These are phyloP conservation scores for Epiblema foenella DNA, from an alignment of 2,888 invertebrate genomes.

Conservation along the genomic window DNA sequence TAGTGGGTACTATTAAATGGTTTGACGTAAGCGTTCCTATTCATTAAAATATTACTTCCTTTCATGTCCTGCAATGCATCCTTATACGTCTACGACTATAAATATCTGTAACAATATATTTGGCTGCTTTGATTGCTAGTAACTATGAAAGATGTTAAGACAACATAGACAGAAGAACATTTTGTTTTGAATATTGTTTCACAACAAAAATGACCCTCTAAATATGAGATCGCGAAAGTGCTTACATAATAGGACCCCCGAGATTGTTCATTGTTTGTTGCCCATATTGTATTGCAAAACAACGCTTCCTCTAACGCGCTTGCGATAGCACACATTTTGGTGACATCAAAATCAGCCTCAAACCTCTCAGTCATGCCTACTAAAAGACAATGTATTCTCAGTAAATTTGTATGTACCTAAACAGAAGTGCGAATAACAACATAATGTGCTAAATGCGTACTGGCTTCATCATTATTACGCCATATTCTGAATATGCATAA, in stretches of 20 bases:
- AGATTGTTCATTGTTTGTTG: constrained; percentile 45
- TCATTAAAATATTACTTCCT: background rate
- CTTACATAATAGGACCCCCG: constrained; percentile 34
- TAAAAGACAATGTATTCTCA: constrained; percentile 35
- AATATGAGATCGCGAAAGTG: constrained; percentile 3
- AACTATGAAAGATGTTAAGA: background rate
- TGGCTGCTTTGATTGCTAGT: too few species aligned
- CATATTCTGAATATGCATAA: constrained; percentile 11
- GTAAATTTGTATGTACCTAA: constrained; percentile 22
- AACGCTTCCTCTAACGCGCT: constrained; percentile 43
- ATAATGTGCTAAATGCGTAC: constrained; percentile 19
- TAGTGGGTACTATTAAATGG: background rate
- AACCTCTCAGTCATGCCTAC: constrained; percentile 3
- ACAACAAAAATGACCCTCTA: background rate
- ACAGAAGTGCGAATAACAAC: constrained; percentile 28
- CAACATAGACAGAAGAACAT: background rate
- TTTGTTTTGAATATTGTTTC: background rate
- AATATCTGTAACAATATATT: background rate
- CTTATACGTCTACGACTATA: background rate
- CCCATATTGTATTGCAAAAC: constrained; percentile 46
- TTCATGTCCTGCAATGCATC: constrained; percentile 1
- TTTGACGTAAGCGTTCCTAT: constrained; percentile 22
- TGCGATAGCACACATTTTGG: constrained; percentile 45
- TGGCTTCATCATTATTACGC: constrained; percentile 18
- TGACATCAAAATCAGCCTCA: constrained; percentile 41